Evolutionary conservation across 2,888 invertebrate genomes (phyloP), one percentile per base, ranked within the genome.

Genomic region (Amphipoea oculea): DNA sequence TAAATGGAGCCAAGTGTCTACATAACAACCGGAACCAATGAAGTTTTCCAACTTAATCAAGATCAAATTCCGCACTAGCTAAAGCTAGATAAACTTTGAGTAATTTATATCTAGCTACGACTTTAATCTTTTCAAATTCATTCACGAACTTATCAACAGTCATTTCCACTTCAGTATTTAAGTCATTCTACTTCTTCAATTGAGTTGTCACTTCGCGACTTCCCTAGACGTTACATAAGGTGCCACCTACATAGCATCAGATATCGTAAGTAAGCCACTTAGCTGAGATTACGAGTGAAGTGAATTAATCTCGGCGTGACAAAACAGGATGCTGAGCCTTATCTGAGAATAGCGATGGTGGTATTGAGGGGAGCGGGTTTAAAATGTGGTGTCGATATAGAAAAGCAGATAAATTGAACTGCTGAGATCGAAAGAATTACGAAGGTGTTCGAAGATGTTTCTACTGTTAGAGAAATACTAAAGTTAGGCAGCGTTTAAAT

Each of bases 221-320:
- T 86, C 66, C 76, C 74, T 74, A 69, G 72, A 17, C 12, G 69
- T 89, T 82, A 86, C 75, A 79, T 81, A 82, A 88, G 76, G 79
- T 75, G 77, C 92, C 92, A 92, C 92, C 92, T 90, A 92, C 91
- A 83, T 88, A 86, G 92, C 89, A 92, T 92, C 92, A 89, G 92
- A 92, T 92, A 92, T 83, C 84, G 83, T 86, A 85, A 89, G 81
- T 88, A 88, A 89, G 88, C 88, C 81, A 90, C 86, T 90, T 89
- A 89, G 84, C 80, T 83, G 79, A 85, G 85, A 86, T 89, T 87
- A 88, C 73, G 78, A 79, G 80, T 82, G 85, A 83, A 87, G 89
- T 82, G 84, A 83, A 91, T 90, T 89, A 91, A 91, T 92, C 91
- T 89, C 63, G 78, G 67, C 82, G 86, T 91, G 90, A 92, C 89